Percentiles rank a stretch among this genome's conserved stretches.
Evolutionary conservation across 2,113 vertebrate species (phyloP).

Genomic region (Microcebus murinus): DNA sequence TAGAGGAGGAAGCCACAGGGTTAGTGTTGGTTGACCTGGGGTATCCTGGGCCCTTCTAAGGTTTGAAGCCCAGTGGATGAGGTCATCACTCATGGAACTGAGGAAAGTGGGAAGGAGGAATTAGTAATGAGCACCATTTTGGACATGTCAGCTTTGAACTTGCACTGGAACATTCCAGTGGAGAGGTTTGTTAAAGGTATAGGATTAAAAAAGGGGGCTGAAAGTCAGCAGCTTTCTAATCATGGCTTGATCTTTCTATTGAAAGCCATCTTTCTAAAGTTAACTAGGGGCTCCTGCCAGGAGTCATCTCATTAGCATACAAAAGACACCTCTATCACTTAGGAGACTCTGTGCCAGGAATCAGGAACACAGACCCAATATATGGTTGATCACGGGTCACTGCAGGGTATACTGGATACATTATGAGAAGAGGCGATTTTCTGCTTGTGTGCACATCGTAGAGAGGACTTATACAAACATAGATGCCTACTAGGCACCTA

Average conservation of each 20-base stretch:
- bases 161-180: background rate
- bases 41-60: background rate
- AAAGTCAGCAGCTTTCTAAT: background rate
- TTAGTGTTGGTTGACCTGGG: background rate
- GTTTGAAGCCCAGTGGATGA: background rate
- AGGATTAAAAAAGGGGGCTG: background rate
- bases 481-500: background rate
- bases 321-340: background rate
- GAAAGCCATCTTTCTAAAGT: background rate
- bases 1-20: background rate
- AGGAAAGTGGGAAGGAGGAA: background rate
- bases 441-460: too few species aligned
- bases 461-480: background rate
- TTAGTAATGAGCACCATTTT: background rate
- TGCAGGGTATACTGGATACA: background rate
- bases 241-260: background rate
- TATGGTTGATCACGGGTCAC: background rate
- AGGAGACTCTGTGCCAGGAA: background rate
- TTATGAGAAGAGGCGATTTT: background rate
- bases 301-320: background rate
- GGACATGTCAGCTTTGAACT: background rate
- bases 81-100: background rate
- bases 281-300: background rate
- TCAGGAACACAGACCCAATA: background rate
- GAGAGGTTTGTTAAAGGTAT: background rate